These are phyloP conservation scores for Dendrocincla tyrannina DNA, from an alignment of 2,797 vertebrate species.

Conservation along the genomic window DNA sequence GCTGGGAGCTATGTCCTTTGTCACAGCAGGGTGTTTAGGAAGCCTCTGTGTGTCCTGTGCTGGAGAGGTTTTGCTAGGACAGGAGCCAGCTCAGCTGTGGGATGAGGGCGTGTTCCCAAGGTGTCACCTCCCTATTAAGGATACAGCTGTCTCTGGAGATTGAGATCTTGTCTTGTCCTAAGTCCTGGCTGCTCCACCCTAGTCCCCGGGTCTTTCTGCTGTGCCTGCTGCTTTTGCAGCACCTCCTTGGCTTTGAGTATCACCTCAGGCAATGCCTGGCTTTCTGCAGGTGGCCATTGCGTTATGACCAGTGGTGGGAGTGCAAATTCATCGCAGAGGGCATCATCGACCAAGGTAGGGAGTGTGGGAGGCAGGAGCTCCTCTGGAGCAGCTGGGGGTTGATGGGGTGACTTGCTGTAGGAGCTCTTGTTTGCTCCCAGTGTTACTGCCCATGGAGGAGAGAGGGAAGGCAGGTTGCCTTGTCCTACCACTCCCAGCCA, in stretches of 20 bases:
- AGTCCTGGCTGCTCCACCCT: background rate
- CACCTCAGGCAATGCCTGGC: background rate
- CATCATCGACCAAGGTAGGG: conserved; percentile 95
- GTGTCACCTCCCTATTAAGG: background rate
- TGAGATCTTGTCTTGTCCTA: background rate
- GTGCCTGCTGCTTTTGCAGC: background rate
- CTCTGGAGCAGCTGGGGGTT: background rate
- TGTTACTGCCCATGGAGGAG: background rate
- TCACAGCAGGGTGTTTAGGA: background rate
- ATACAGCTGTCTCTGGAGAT: background rate
- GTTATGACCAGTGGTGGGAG: conserved; percentile 99
- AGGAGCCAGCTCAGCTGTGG: background rate
- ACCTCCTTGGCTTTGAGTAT: background rate
- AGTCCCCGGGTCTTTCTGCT: background rate
- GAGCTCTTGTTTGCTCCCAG: background rate
- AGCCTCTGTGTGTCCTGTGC: background rate
- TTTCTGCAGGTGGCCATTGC: conserved; percentile 88
- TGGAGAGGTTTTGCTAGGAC: background rate
- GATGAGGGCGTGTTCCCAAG: background rate
- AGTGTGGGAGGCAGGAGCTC: background rate
- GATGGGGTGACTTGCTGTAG: background rate
- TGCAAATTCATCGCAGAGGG: conserved; percentile 99
- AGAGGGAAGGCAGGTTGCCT: background rate
- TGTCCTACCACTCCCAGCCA: background rate
- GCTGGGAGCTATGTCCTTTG: background rate